Evolutionary conservation across 1,140 invertebrate genomes (phyloP), one percentile per base, ranked within the genome.

Genomic region (Panagrolaimus sp.): DNA sequence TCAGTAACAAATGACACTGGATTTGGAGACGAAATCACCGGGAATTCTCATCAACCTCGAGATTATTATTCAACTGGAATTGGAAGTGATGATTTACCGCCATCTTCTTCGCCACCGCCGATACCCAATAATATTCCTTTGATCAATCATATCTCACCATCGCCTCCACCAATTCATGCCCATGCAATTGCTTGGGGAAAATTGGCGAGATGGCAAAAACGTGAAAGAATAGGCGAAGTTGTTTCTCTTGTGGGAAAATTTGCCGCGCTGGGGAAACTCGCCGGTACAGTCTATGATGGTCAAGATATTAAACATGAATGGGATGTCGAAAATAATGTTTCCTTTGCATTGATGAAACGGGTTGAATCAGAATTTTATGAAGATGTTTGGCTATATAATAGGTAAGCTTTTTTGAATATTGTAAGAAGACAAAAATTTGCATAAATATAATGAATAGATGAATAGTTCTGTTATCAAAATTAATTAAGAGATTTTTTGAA

Each of bases 301-400:
- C 79, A 82, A 67, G 71, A 76, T 62, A 75, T 80, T 32, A 72
- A 76, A 58, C 48, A 28, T 46, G 71, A 75, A 14, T 82, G 80
- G 80, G 80, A 82, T 72, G n/a, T 82, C 5, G 69, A 80, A 24
- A 82, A 82, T 66, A 67, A 79, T 38, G 72, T 72, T 43, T 77
- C 74, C 5, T 81, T 81, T 65, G 78, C 79, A 10, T 69, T 81
- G 32, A 79, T 81, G 55, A 70, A 73, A 63, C 79, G 81, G 52
- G 32, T 72, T 8, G 78, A 80, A 63, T 67, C 47, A 7, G 77
- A 83, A 45, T 69, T 69, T 47, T 71, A 71, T 55, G 79, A 82
- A 66, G 80, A 82, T 55, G 74, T 82, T 38, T 82, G 80, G 80
- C 72, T 82, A 17, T 82, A 82, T 69, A 82, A 82, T 70, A 81